These are phyloP conservation scores for Stigmatopora argus DNA, from an alignment of 2,113 vertebrate species.

Conservation along the genomic window DNA sequence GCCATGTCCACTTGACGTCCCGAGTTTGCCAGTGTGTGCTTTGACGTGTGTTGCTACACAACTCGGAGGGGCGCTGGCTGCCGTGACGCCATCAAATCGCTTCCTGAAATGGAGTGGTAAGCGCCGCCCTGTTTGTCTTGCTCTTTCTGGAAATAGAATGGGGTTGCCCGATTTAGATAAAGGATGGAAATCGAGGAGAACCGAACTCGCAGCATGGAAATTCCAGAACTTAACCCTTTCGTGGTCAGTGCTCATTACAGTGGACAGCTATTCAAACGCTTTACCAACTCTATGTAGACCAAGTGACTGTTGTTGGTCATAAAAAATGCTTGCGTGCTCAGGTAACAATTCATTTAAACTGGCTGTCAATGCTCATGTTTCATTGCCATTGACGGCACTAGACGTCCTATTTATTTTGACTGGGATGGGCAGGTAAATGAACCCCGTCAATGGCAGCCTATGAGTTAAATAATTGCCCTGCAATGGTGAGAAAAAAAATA, in stretches of 20 bases:
- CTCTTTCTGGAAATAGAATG: slow-evolving; percentile 31
- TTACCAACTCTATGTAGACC: too few relatives aligned
- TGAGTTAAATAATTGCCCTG: too few relatives aligned
- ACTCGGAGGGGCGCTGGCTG: slow-evolving; percentile 67
- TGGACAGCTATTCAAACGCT: not conserved
- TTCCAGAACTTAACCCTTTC: not conserved
- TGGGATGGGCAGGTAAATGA: too few relatives aligned
- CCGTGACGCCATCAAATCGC: slow-evolving; percentile 51
- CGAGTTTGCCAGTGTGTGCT: slow-evolving; percentile 31
- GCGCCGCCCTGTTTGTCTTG: slow-evolving; percentile 35
- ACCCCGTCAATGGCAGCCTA: too few relatives aligned
- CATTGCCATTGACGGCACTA: too few relatives aligned
- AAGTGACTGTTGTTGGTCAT: too few relatives aligned
- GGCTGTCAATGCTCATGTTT: too few relatives aligned
- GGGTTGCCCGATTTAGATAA: not conserved
- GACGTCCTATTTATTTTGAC: too few relatives aligned
- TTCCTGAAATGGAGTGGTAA: slow-evolving; percentile 24
- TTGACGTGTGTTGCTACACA: slow-evolving; percentile 4
- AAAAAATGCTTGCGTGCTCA: too few relatives aligned
- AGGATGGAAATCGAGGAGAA: too few relatives aligned
- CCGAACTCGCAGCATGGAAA: not conserved
- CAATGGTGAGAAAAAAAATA: too few relatives aligned
- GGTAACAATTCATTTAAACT: too few relatives aligned
- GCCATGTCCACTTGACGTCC: slow-evolving; percentile 51
- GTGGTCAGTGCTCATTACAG: not conserved